A percentile compares a stretch with the other conserved stretches of the same genome.
phyloP scores from a whole-genome alignment of 2,888 invertebrate genomes.

The Lasioglossum figueresi region DNA sequence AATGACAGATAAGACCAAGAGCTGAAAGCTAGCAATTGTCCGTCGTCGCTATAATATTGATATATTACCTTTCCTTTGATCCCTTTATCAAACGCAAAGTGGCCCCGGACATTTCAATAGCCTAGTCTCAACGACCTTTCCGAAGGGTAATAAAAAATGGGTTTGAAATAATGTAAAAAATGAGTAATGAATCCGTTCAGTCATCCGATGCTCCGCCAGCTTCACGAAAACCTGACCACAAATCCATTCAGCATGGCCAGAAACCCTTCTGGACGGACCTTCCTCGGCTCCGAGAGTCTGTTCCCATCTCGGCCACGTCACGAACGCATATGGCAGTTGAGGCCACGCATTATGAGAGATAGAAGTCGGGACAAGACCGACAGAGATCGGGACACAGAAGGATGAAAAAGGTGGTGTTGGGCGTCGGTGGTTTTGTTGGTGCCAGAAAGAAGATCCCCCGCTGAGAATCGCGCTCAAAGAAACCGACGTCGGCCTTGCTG shows the following conservation, averaged over 20 bases:
- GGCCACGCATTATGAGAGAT: conserved; percentile 32
- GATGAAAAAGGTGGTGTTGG: conserved; percentile 54
- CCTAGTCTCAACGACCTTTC: neutral
- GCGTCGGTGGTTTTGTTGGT: conserved; percentile 62
- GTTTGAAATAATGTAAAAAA: neutral
- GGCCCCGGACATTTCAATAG: neutral
- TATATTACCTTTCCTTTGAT: neutral
- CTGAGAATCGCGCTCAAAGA: conserved; percentile 77
- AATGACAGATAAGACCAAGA: too few relatives aligned
- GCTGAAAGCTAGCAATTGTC: neutral
- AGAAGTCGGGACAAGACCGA: conserved; percentile 41
- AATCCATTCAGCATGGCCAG: neutral
- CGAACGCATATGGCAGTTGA: conserved; percentile 43
- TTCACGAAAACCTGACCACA: neutral
- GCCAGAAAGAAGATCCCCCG: conserved; percentile 71
- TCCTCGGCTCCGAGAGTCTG: neutral
- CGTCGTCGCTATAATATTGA: neutral
- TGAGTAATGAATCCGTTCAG: conserved; percentile 2
- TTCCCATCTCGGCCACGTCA: conserved; percentile 31
- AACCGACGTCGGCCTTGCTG: conserved; percentile 64
- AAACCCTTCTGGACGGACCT: neutral
- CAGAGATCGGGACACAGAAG: conserved; percentile 42
- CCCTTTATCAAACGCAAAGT: conserved; percentile 5
- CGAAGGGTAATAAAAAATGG: neutral
- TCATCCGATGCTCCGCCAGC: neutral